Evolutionary conservation across 2,797 vertebrate species (phyloP).

Genomic region (Otus scops): DNA sequence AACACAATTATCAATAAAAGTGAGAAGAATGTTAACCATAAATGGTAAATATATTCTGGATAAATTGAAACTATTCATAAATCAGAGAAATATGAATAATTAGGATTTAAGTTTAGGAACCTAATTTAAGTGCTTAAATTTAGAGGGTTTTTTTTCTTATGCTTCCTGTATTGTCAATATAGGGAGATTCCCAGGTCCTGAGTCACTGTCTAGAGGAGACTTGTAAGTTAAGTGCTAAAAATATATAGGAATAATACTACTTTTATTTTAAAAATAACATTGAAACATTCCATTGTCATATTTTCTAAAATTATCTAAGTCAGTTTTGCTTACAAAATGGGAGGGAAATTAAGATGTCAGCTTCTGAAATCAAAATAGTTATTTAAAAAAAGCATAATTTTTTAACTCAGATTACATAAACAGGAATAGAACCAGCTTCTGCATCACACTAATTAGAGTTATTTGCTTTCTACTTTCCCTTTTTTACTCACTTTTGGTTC

Average conservation of each 20-base stretch:
- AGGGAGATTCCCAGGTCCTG: not conserved
- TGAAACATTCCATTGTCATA: not conserved
- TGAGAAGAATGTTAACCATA: not conserved
- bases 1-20: not conserved
- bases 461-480: not conserved
- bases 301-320: not conserved
- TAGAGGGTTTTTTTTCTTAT: not conserved
- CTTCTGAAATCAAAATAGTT: not conserved
- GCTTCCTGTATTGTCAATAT: not conserved
- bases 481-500: not conserved
- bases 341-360: not conserved
- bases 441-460: not conserved
- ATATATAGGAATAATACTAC: not conserved
- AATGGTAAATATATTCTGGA: not conserved
- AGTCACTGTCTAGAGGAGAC: not conserved
- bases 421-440: not conserved
- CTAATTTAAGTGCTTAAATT: not conserved
- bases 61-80: not conserved
- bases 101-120: not conserved
- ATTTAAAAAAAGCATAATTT: accelerated
- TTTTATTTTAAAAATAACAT: not conserved
- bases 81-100: not conserved
- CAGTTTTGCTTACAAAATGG: not conserved
- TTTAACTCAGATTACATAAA: not conserved
- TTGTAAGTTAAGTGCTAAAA: not conserved